Evolutionary conservation across 2,797 vertebrate species (phyloP), one percentile per base, ranked within the genome.

Genomic region (Sebastolobus alascanus): DNA sequence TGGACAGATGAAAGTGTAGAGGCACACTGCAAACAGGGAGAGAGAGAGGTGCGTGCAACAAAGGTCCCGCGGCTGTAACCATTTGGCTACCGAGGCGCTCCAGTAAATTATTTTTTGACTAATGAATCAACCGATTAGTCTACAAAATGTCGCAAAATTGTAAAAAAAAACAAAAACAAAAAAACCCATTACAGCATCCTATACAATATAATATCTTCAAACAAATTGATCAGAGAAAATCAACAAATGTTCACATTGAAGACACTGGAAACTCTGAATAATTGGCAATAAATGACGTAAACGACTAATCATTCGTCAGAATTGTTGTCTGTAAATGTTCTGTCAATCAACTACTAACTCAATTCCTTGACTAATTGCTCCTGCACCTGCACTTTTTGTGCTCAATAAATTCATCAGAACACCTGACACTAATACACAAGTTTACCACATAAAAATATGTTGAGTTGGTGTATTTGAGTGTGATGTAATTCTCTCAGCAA

Each of bases 401-500:
- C n/a, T 66, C 37, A 40, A 18, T 29, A 14, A 37, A 37, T 73
- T 56, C 0, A 61, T 38, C 12, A 29, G 20, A 40, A 25, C 4
- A 56, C 1, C 8, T 9, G 14, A 40, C 29, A 35, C 5, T 8
- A 38, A 6, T 16, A 16, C 8, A 22, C 20, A 68, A 37, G 29
- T 75, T 35, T 20, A 50, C 72, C 72, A 22, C 7, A 31, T 46
- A 8, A 12, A 56, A 11, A 18, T 8, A 8, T 59, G 50, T 29
- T 18, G 31, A 40, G 67, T 5, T 77, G 37, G 11, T 35, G 29
- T 64, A 2, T 35, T n/a, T 61, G 18, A 6, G 1, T 43, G 4
- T 52, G 1, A 35, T 79, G 75, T 68, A 68, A 56, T 85, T 55
- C 66, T 35, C 50, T 66, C 31, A 38, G 7, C 65, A 20, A 55